These are phyloP conservation scores for Spea multiplicata DNA, from an alignment of 2,113 vertebrate genomes.

Conservation along the genomic window DNA sequence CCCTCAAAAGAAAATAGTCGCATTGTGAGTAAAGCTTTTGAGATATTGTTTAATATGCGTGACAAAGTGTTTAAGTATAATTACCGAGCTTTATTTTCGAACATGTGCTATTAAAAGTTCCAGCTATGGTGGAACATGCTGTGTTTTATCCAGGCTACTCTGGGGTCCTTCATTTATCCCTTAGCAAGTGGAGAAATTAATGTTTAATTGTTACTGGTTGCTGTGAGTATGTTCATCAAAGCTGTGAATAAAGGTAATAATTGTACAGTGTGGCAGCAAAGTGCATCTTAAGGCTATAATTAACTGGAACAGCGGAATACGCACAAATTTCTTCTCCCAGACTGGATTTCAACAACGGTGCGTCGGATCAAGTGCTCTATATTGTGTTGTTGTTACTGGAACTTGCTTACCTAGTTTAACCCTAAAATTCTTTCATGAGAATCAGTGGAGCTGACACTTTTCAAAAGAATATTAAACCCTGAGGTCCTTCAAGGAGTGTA, in stretches of 20 bases:
- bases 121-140: slow-evolving; percentile 3
- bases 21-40: neutral
- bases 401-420: too few relatives aligned
- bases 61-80: slow-evolving; percentile 26
- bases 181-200: slow-evolving; percentile 4
- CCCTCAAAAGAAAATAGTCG: neutral
- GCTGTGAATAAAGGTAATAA: slow-evolving; percentile 18
- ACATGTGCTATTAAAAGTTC: slow-evolving; percentile 32
- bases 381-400: too few relatives aligned
- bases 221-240: slow-evolving; percentile 31
- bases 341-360: neutral
- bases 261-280: slow-evolving; percentile 11
- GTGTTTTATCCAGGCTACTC: slow-evolving; percentile 12
- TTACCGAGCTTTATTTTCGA: slow-evolving; percentile 28
- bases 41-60: slow-evolving; percentile 27
- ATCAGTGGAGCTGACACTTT: too few relatives aligned
- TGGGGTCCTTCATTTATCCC: slow-evolving; percentile 11
- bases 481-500: too few relatives aligned
- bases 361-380: too few relatives aligned
- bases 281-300: slow-evolving; percentile 25
- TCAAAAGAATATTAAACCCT: too few relatives aligned
- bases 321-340: neutral
- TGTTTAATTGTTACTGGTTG: slow-evolving; percentile 22
- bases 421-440: too few relatives aligned
- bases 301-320: neutral